phyloP scores from a whole-genome alignment of 1,140 invertebrate species.

The Drosophila fuyamai region DNA sequence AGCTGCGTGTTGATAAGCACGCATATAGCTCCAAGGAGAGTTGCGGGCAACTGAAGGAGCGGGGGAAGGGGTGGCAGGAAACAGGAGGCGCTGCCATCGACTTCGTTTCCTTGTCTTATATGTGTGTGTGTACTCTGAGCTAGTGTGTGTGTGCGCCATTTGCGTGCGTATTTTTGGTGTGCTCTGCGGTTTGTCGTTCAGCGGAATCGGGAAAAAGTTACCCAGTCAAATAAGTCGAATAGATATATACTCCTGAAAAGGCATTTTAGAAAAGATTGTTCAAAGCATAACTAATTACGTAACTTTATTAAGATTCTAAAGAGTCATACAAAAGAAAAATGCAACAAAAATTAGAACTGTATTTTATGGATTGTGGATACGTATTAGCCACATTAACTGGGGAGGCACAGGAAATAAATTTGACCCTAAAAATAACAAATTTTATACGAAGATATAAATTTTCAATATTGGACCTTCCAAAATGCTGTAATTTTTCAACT shows the following conservation, averaged over 20 bases:
- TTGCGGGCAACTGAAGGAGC: slow-evolving; percentile 24
- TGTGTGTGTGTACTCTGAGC: neutral
- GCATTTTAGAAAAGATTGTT: neutral
- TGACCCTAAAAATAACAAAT: too few relatives aligned
- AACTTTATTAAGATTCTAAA: too few relatives aligned
- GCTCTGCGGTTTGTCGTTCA: slow-evolving; percentile 57
- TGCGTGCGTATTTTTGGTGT: slow-evolving; percentile 78
- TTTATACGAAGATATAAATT: too few relatives aligned
- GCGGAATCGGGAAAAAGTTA: slow-evolving; percentile 12
- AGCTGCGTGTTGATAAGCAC: slow-evolving; percentile 82
- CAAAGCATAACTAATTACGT: neutral
- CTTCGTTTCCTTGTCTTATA: slow-evolving; percentile 25
- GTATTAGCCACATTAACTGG: too few relatives aligned
- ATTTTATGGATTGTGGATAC: too few relatives aligned
- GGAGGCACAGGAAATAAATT: too few relatives aligned
- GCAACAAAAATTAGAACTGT: too few relatives aligned
- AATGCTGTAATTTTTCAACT: too few relatives aligned
- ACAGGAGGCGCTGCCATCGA: slow-evolving; percentile 23
- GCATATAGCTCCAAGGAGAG: slow-evolving; percentile 54
- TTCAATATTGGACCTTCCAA: too few relatives aligned
- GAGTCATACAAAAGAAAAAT: too few relatives aligned
- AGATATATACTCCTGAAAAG: neutral
- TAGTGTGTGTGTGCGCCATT: slow-evolving; percentile 33
- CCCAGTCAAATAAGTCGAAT: neutral
- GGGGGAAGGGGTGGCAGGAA: neutral